phyloP scores from a whole-genome alignment of 2,797 vertebrate genomes.

The Merluccius polli region DNA sequence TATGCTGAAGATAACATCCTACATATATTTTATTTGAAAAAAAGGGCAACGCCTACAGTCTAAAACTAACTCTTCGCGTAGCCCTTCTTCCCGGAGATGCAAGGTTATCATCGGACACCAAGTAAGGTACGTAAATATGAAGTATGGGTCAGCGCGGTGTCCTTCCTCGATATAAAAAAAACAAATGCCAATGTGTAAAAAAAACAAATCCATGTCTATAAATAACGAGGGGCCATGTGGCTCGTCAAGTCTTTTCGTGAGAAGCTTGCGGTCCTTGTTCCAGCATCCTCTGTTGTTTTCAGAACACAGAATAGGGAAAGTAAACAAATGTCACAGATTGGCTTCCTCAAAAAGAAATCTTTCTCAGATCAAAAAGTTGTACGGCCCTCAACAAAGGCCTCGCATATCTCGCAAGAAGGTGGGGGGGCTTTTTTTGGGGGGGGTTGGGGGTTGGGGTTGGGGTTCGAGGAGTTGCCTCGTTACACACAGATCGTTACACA shows the following conservation, averaged over 20 bases:
- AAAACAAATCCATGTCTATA: conserved; percentile 55
- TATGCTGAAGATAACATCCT: conserved; percentile 21
- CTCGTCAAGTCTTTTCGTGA: conserved; percentile 40
- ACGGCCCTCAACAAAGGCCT: conserved; percentile 9
- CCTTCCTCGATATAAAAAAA: conserved; percentile 52
- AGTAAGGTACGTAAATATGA: conserved; percentile 52
- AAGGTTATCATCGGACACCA: conserved; percentile 64
- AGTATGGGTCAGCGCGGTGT: conserved; percentile 57
- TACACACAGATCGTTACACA: conserved; percentile 19
- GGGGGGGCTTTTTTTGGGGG: neutral
- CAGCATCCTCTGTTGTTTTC: conserved; percentile 22
- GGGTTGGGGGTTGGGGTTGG: conserved; percentile 11
- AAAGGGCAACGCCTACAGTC: conserved; percentile 37
- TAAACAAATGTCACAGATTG: conserved; percentile 37
- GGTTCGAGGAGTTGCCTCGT: conserved; percentile 21
- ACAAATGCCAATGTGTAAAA: conserved; percentile 49
- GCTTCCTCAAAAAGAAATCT: conserved; percentile 19
- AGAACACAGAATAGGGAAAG: conserved; percentile 36
- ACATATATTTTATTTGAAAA: conserved; percentile 24
- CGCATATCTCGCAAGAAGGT: neutral
- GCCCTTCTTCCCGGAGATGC: conserved; percentile 50
- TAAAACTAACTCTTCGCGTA: conserved; percentile 18
- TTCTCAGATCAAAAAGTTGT: conserved; percentile 27
- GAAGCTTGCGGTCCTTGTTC: conserved; percentile 31
- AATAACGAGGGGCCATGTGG: conserved; percentile 50